Percentiles rank a stretch among this genome's conserved stretches.
phyloP scores from a whole-genome alignment of 2,113 vertebrate species.

The Periophthalmus modestus region DNA sequence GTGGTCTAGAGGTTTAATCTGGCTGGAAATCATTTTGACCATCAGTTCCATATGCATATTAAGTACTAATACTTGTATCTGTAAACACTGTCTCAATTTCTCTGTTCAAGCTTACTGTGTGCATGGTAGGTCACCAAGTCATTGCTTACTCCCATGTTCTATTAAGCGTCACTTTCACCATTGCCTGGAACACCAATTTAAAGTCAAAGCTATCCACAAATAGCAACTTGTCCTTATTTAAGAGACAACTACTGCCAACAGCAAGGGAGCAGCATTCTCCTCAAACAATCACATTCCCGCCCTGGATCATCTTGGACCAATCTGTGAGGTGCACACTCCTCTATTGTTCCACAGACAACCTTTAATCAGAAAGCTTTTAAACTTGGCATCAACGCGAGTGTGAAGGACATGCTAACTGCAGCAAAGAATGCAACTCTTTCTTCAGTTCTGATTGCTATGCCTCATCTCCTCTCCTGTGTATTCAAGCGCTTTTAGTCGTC shows the following conservation, averaged over 20 bases:
- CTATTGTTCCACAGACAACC: constrained; percentile 34
- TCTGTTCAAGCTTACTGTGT: neutral
- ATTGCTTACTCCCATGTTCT: constrained; percentile 41
- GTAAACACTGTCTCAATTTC: neutral
- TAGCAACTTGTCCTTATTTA: constrained; percentile 43
- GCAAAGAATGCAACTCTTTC: constrained; percentile 54
- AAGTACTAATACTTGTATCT: neutral
- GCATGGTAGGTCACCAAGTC: constrained; percentile 19
- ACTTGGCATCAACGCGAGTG: constrained; percentile 51
- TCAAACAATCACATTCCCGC: constrained; percentile 63
- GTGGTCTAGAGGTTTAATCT: too few species aligned
- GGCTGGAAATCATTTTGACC: too few species aligned
- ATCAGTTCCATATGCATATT: neutral
- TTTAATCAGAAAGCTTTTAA: constrained; percentile 57
- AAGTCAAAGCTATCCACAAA: constrained; percentile 41
- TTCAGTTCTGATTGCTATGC: constrained; percentile 41
- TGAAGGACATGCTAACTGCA: constrained; percentile 51
- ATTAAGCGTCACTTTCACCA: constrained; percentile 34
- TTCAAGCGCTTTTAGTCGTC: constrained; percentile 52
- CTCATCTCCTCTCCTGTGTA: constrained; percentile 52
- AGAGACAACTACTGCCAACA: constrained; percentile 45
- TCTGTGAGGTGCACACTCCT: constrained; percentile 23
- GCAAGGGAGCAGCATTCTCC: constrained; percentile 43
- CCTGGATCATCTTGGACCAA: constrained; percentile 43
- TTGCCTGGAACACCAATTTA: constrained; percentile 24